These are phyloP conservation scores for Natator depressus DNA, from an alignment of 2,113 vertebrate genomes.

Conservation along the genomic window DNA sequence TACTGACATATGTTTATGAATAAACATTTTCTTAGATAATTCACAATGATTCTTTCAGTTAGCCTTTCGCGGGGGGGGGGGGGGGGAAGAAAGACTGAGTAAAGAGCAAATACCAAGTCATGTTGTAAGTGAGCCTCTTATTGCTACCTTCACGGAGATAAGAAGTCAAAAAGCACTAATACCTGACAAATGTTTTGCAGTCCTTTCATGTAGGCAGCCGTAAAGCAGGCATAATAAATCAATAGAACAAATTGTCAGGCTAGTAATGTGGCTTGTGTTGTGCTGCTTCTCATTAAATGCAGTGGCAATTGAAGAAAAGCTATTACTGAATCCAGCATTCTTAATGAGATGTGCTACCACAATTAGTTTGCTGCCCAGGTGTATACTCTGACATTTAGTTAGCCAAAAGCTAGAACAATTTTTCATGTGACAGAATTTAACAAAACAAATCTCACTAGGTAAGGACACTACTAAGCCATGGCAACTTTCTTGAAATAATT, in stretches of 20 bases:
- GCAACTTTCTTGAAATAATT: conserved; percentile 14
- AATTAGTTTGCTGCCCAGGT: conserved; percentile 74
- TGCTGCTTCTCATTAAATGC: conserved; percentile 77
- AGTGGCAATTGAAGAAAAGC: conserved; percentile 73
- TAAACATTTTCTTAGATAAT: neutral
- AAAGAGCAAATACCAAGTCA: conserved; percentile 5
- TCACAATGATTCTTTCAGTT: neutral
- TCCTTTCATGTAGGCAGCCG: conserved; percentile 55
- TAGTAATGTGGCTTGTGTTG: conserved; percentile 65
- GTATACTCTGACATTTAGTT: conserved; percentile 52
- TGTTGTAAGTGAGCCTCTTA: neutral
- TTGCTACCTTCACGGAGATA: neutral
- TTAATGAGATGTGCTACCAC: conserved; percentile 72
- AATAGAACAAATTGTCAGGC: conserved; percentile 75
- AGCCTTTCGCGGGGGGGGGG: neutral
- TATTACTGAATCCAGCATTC: conserved; percentile 61
- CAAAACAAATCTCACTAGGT: neutral
- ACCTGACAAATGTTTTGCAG: conserved; percentile 59
- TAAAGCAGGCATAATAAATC: conserved; percentile 74
- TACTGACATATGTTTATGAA: neutral
- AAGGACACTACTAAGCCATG: neutral
- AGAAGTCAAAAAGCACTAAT: conserved; percentile 57
- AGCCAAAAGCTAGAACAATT: conserved; percentile 15
- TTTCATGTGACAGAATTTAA: conserved; percentile 35
- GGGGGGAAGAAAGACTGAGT: neutral